phyloP scores from a whole-genome alignment of 2,113 vertebrate genomes.

The Cryptotis parvus region DNA sequence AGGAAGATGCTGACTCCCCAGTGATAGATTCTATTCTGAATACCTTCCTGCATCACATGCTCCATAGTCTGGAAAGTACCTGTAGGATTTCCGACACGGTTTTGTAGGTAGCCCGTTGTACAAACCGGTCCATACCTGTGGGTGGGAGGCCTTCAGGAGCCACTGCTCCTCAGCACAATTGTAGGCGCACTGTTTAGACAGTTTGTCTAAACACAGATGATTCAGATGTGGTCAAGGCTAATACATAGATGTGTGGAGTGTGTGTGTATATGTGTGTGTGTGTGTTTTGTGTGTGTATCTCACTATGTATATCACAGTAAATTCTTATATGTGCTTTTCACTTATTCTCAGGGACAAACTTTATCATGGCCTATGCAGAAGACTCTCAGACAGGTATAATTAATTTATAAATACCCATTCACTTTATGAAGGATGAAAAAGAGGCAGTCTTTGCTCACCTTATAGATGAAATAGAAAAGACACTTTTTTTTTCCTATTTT shows the following conservation, averaged over 20 bases:
- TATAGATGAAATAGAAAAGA: not conserved
- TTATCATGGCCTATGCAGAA: not conserved
- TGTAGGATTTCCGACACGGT: not conserved
- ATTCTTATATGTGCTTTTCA: not conserved
- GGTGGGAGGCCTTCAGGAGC: not conserved
- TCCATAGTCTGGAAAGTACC: not conserved
- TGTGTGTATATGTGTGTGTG: too few species aligned
- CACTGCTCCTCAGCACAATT: too few species aligned
- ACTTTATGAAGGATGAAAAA: not conserved
- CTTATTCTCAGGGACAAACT: not conserved
- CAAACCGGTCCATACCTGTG: fast-evolving
- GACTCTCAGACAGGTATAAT: not conserved
- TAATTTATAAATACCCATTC: not conserved
- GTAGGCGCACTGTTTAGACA: not conserved
- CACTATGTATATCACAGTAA: not conserved
- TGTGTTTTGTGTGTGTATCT: too few species aligned
- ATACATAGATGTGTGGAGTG: too few species aligned
- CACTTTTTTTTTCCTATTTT: too few species aligned
- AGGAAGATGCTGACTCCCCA: not conserved
- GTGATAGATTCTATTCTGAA: not conserved
- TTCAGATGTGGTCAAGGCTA: not conserved
- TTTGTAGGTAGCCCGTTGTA: too few species aligned
- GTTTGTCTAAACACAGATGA: not conserved
- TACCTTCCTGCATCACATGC: not conserved
- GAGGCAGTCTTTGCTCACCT: not conserved